Percentiles rank a stretch among this genome's conserved stretches.
Evolutionary conservation across 2,797 vertebrate species (phyloP).

Genomic region (Botia kubotai): DNA sequence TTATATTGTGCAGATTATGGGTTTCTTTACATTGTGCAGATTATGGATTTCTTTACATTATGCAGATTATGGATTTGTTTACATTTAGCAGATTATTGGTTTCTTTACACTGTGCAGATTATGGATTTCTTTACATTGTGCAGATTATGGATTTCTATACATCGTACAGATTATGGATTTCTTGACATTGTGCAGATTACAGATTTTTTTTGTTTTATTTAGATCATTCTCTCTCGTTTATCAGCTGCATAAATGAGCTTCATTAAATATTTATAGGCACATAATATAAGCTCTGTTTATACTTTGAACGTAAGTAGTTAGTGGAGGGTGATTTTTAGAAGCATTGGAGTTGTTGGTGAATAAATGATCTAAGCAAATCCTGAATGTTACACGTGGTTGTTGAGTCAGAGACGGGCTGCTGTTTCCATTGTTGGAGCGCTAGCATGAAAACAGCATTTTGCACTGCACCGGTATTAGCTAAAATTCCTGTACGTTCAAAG

Average conservation of each 20-base stretch:
- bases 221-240: not conserved
- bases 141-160: not conserved
- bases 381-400: not conserved
- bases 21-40: no score
- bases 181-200: not conserved
- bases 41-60: no score
- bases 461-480: not conserved
- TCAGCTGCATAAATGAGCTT: not conserved
- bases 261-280: not conserved
- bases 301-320: not conserved
- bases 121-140: no score
- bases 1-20: no score
- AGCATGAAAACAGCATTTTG: not conserved
- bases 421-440: not conserved
- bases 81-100: no score
- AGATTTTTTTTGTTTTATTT: not conserved
- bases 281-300: conserved; percentile 2
- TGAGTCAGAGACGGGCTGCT: not conserved
- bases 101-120: no score
- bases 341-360: not conserved
- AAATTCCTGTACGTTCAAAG: not conserved
- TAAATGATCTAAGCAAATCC: not conserved
- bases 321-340: not conserved
- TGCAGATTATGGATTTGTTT: no score
- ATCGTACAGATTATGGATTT: not conserved